Percentiles rank a stretch among this genome's conserved stretches.
Conservation (phyloP, 1,140 invertebrate species). For the Ooceraea biroi region DNA sequence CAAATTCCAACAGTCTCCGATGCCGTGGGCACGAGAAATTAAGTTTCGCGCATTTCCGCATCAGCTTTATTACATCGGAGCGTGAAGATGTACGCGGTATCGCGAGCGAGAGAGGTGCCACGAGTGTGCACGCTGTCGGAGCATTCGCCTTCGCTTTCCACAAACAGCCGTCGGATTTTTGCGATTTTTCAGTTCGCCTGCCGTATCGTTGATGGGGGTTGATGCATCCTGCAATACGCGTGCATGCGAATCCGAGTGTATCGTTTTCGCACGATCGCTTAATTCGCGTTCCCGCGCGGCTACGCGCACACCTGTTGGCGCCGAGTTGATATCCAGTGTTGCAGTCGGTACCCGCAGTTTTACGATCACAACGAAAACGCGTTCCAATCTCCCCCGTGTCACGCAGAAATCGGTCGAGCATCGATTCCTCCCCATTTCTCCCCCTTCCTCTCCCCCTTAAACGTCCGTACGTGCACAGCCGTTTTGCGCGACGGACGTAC, state of each 20-base stretch:
- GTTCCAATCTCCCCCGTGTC: neutral
- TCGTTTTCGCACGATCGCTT: conserved; percentile 45
- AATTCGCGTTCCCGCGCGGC: neutral
- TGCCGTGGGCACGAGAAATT: conserved; percentile 50
- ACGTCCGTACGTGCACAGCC: neutral
- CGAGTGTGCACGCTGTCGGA: too few relatives aligned
- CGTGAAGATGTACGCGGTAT: conserved; percentile 51
- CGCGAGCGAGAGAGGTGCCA: conserved; percentile 13
- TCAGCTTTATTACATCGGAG: conserved; percentile 55
- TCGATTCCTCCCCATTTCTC: too few relatives aligned
- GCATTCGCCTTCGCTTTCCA: conserved; percentile 10
- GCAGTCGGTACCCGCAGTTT: neutral
- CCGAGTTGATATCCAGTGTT: neutral
- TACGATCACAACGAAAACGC: neutral
- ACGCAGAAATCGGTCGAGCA: neutral
- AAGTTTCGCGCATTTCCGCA: conserved; percentile 54
- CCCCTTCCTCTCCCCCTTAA: neutral
- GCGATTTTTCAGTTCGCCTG: conserved; percentile 26
- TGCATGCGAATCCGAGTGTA: neutral
- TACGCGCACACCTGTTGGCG: conserved; percentile 32
- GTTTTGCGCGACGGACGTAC: neutral
- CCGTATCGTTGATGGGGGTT: too few relatives aligned
- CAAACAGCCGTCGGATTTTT: conserved; percentile 9
- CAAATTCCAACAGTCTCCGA: conserved; percentile 41
- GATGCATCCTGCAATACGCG: neutral